Conservation (phyloP, 2,797 vertebrate species). For the Diplodus puntazzo region DNA sequence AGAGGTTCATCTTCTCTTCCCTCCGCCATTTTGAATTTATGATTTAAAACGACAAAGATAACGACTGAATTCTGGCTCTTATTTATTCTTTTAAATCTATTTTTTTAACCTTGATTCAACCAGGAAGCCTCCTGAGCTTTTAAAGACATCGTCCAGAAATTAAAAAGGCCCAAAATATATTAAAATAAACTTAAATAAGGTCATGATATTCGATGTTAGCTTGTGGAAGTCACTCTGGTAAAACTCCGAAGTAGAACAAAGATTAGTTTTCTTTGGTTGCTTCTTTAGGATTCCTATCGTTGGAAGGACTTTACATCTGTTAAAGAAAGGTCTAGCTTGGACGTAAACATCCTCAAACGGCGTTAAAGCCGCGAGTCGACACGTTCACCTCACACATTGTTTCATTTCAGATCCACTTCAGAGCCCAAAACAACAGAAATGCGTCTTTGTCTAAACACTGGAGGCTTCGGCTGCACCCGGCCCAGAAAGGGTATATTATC, state of each 20-base stretch:
- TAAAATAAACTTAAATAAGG: background rate
- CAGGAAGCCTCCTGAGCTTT: too few relatives aligned
- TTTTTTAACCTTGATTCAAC: too few relatives aligned
- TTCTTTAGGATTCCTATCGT: background rate
- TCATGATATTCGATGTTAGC: background rate
- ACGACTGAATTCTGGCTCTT: too few relatives aligned
- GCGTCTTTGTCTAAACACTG: constrained; percentile 8
- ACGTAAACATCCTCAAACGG: constrained; percentile 4
- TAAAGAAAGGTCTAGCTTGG: background rate
- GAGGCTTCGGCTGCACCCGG: background rate
- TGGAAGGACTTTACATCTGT: background rate
- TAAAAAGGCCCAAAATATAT: background rate
- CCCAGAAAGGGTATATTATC: constrained; percentile 42
- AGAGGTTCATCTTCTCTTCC: too few relatives aligned
- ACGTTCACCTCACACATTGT: background rate
- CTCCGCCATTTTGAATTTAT: too few relatives aligned
- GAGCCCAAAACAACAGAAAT: constrained; percentile 30
- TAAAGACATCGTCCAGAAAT: too few relatives aligned
- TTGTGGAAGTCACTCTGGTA: too few relatives aligned
- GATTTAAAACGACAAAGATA: too few relatives aligned
- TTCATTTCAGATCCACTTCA: constrained; percentile 9
- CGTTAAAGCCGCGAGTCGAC: constrained; percentile 4
- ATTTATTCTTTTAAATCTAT: too few relatives aligned
- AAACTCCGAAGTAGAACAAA: background rate
- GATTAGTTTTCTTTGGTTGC: background rate